phyloP scores from a whole-genome alignment of 2,888 invertebrate species.

The Colostygia pectinataria region DNA sequence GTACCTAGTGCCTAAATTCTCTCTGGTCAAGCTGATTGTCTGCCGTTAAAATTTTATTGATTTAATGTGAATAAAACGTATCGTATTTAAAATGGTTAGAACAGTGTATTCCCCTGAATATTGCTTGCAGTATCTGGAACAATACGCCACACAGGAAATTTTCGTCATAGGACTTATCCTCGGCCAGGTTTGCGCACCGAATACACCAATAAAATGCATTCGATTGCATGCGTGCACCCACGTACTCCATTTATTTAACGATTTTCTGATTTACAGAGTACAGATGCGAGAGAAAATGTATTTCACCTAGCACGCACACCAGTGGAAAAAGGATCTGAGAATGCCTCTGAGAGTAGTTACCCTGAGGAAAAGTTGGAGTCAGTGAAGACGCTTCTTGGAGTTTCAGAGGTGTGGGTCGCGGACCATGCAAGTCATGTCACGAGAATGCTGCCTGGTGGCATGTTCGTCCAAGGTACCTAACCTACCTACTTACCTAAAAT shows the following conservation, averaged over 20 bases:
- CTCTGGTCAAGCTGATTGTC: too few relatives aligned
- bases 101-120: constrained; percentile 87
- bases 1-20: too few relatives aligned
- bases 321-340: constrained; percentile 71
- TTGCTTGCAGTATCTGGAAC: constrained; percentile 86
- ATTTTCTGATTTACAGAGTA: constrained; percentile 68
- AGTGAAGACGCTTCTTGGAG: constrained; percentile 76
- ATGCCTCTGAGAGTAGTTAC: constrained; percentile 56
- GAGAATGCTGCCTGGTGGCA: constrained; percentile 95
- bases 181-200: constrained; percentile 85
- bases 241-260: not conserved
- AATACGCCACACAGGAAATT: constrained; percentile 84
- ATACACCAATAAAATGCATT: not conserved
- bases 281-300: constrained; percentile 87
- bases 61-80: not conserved
- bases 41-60: not conserved
- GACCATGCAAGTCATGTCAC: constrained; percentile 94
- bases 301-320: constrained; percentile 92
- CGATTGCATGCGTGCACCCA: not conserved
- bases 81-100: constrained; percentile 82
- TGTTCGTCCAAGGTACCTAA: constrained; percentile 90
- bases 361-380: constrained; percentile 58
- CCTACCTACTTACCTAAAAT: too few relatives aligned
- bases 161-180: constrained; percentile 89
- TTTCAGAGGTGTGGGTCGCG: constrained; percentile 87